phyloP scores from a whole-genome alignment of 92 coral and sea anemone genomes.

The Palythoa grandiflora region DNA sequence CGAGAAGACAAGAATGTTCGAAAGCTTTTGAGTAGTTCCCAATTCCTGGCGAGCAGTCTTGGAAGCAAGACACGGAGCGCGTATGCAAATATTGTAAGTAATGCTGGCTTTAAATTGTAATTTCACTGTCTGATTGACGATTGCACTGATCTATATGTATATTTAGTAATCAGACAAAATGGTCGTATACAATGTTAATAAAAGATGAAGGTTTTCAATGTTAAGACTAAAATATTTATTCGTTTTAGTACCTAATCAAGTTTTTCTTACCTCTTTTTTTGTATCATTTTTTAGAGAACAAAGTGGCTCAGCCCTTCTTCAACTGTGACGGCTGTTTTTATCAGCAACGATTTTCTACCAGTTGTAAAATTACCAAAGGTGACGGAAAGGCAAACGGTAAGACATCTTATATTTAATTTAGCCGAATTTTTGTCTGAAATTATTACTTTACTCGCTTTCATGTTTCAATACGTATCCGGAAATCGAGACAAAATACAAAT shows the following conservation, averaged over 20 bases:
- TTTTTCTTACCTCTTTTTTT: background rate
- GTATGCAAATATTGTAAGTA: background rate
- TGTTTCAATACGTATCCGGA: too few species aligned
- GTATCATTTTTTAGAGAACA: conserved; percentile 10
- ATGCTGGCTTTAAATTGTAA: background rate
- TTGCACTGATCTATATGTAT: background rate
- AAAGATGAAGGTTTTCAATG: too few species aligned
- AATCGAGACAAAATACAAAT: too few species aligned
- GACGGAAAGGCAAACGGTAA: conserved; percentile 11
- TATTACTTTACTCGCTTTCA: background rate
- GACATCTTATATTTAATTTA: background rate
- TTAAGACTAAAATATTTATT: too few species aligned
- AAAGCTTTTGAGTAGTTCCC: background rate
- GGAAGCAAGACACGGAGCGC: background rate
- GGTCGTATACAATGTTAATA: too few species aligned
- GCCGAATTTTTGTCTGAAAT: too few species aligned
- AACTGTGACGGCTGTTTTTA: background rate
- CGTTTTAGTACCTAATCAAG: background rate
- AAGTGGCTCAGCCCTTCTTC: conserved; percentile 6
- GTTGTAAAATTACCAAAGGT: background rate
- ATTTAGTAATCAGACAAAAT: too few species aligned
- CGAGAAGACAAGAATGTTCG: background rate
- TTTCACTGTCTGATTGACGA: background rate
- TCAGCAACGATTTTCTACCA: background rate
- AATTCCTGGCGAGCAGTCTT: background rate